These are phyloP conservation scores for Platichthys stellatus DNA, from an alignment of 2,113 vertebrate genomes.

Conservation along the genomic window DNA sequence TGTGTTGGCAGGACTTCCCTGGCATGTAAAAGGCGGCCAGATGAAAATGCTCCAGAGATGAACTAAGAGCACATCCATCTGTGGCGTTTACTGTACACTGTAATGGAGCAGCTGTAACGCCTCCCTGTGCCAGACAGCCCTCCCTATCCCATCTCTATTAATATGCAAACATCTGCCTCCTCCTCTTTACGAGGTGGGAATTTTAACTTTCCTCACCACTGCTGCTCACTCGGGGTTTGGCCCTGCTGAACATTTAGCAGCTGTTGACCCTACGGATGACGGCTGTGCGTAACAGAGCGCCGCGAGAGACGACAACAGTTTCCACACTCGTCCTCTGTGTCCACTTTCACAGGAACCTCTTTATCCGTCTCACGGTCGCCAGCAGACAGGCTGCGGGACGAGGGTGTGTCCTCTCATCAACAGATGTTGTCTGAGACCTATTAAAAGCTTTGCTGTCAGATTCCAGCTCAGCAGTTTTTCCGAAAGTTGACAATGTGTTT, in stretches of 20 bases:
- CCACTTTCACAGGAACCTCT: conserved; percentile 53
- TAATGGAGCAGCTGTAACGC: conserved; percentile 65
- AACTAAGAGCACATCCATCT: conserved; percentile 63
- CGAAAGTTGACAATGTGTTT: conserved; percentile 33
- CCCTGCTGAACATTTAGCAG: conserved; percentile 69
- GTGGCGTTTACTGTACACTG: conserved; percentile 52
- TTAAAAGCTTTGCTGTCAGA: conserved; percentile 32
- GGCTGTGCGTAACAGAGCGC: conserved; percentile 48
- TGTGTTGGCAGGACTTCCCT: conserved; percentile 3
- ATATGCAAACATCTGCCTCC: conserved; percentile 80
- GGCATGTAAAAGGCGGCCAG: conserved; percentile 37
- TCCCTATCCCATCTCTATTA: conserved; percentile 66
- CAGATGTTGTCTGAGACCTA: conserved; percentile 44
- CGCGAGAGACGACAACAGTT: conserved; percentile 59
- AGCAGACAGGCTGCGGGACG: conserved; percentile 34
- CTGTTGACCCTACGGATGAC: conserved; percentile 71
- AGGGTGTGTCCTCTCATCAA: conserved; percentile 18
- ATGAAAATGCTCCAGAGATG: conserved; percentile 64
- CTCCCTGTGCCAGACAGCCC: conserved; percentile 49
- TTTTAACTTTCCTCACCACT: conserved; percentile 58
- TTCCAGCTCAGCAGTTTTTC: conserved; percentile 19
- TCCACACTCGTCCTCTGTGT: conserved; percentile 59
- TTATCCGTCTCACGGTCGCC: conserved; percentile 45
- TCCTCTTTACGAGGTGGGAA: conserved; percentile 66
- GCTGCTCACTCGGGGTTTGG: conserved; percentile 62